Evolutionary conservation across 2,888 invertebrate species (phyloP), one percentile per base, ranked within the genome.

Genomic region (Ophion slaviceki): DNA sequence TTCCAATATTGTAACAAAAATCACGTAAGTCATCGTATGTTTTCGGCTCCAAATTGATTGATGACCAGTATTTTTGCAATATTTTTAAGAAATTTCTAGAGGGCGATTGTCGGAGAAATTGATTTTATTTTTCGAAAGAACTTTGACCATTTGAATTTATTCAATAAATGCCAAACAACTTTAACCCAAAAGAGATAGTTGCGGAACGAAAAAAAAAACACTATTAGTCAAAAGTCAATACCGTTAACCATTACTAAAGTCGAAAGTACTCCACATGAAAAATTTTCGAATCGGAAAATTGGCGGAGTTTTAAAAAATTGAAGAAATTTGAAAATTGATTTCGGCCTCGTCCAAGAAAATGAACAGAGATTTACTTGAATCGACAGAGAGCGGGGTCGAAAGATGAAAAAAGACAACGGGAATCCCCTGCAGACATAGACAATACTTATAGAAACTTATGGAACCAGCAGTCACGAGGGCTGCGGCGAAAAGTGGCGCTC

Each of bases 401-500:
- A 53, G 14, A 53, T 53, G 14, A 14, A 14, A 14, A 53, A 17
- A 17, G 17, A 17, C 17, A 53, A 17, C 53, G 1, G 53, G 17
- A 53, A 53, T 53, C 17, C 53, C 53, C 14, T 53, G 14, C 53
- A n/a, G 45, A 45, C 20, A 47, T 59, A 59, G 28, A 66, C 5
- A 57, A 70, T 70, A 45, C 20, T 70, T 78, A 61, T 68, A 47
- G 61, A 71, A 80, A 71, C 62, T 80, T 28, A 57, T 24, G 64
- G 45, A 80, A 70, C 11, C 59, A 24, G 10, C 11, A 14, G 57
- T 47, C 20, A 32, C 20, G 66, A 67, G 67, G 40, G 57, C 24
- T 28, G 47, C 53, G 40, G 64, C 53, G 59, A 40, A 66, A 71
- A 71, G 61, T 64, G 32, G 59, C 64, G 66, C 40, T 59, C 24